Evolutionary conservation across 2,888 invertebrate species (phyloP), one percentile per base, ranked within the genome.

Genomic region (Ophioninae sp.): DNA sequence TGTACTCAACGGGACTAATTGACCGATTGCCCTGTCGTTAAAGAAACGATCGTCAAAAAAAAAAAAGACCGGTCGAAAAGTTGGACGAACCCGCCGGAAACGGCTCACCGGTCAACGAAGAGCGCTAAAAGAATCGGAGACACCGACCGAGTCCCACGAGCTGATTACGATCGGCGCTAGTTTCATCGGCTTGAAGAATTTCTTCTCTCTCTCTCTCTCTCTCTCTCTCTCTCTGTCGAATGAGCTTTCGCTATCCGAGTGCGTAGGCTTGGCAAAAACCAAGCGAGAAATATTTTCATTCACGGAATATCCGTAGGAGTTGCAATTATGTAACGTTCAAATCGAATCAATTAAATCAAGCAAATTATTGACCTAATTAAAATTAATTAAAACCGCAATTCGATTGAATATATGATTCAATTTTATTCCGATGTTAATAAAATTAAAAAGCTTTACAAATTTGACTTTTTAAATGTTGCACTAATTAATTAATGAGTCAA

Each of bases 91-190:
- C 68, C 79, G 82, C 82, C 84, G 84, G 82, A 79, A 79, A 82
- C 79, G 70, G 64, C 78, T 57, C 74, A 39, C 80, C 80, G 80
- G 72, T 73, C 80, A 68, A 68, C 57, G 30, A 74, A 65, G 69
- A 62, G 62, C 62, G 23, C 82, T 79, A 81, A 84, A 79, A 82
- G 76, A 79, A 74, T 84, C 73, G 80, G 69, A 68, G 67, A 68
- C 73, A 30, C 50, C 44, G 67, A 73, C 56, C 8, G 57, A 75
- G 65, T 75, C 74, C 30, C 56, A 65, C 70, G 67, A 77, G 78
- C 81, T 77, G 84, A 84, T 84, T 82, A 82, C 69, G 84, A 84
- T 84, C 84, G 81, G 84, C 72, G 81, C 84, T 76, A 84, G 84
- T 81, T 84, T 81, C 81, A 79, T 84, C 79, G 81, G 75, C 75